A percentile compares a stretch with the other conserved stretches of the same genome.
These are phyloP conservation scores for Tricholauxania praeusta DNA, from an alignment of 2,888 invertebrate genomes.

Conservation along the genomic window DNA sequence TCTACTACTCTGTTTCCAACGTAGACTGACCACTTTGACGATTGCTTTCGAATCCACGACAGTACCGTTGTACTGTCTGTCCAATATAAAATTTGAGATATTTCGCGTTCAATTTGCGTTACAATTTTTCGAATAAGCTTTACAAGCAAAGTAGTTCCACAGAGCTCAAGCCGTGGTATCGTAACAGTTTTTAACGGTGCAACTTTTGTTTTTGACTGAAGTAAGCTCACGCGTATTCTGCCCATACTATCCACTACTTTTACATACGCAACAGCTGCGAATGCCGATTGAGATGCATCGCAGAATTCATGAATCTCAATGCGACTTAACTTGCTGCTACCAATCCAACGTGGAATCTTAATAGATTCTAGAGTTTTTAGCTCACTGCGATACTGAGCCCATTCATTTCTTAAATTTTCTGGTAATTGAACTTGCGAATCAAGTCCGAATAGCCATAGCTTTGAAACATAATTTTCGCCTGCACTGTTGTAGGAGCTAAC, in stretches of 20 bases:
- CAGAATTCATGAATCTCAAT: constrained; percentile 39
- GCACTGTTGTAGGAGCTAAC: constrained; percentile 34
- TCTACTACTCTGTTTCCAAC: no score
- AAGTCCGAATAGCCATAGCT: constrained; percentile 31
- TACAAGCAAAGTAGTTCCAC: constrained; percentile 23
- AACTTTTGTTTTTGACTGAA: constrained; percentile 37
- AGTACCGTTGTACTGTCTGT: no score
- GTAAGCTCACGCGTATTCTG: no score
- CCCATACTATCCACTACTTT: no score
- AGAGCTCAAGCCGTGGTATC: constrained; percentile 29
- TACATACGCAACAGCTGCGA: no score
- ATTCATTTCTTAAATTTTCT: not conserved
- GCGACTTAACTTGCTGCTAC: not conserved
- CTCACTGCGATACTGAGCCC: constrained; percentile 2
- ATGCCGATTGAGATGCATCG: no score
- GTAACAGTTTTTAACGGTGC: constrained; percentile 23
- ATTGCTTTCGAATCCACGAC: no score
- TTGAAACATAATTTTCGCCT: constrained; percentile 38
- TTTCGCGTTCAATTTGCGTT: no score
- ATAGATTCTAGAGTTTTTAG: constrained; percentile 33
- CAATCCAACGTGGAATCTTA: constrained; percentile 38
- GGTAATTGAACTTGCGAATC: constrained; percentile 35
- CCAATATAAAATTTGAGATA: no score
- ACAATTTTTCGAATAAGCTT: constrained; percentile 21
- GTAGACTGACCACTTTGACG: no score